Evolutionary conservation across 2,888 invertebrate species (phyloP).

Genomic region (Leptopterna dolabrata): DNA sequence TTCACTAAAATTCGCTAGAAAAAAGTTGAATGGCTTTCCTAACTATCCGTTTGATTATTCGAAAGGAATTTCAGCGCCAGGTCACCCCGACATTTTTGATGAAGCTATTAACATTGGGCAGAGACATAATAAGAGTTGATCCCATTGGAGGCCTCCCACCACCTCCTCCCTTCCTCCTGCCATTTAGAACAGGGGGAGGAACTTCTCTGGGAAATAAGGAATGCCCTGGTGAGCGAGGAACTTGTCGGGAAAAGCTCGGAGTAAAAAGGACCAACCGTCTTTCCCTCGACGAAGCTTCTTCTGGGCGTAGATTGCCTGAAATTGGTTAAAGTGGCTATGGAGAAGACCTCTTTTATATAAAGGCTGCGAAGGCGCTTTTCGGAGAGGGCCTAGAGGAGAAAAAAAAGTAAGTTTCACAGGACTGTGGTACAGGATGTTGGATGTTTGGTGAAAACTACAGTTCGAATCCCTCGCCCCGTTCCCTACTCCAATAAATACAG

Average conservation of each 20-base stretch:
- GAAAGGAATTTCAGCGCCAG: not conserved
- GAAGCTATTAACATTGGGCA: constrained; percentile 34
- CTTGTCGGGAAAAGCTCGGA: constrained; percentile 26
- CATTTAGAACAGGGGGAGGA: not conserved
- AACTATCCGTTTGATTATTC: constrained; percentile 20
- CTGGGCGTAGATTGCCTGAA: constrained; percentile 52
- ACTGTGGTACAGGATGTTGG: no score
- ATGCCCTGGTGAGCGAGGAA: constrained; percentile 37
- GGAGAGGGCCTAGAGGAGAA: not conserved
- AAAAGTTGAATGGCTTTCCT: constrained; percentile 22
- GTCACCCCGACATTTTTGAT: constrained; percentile 10
- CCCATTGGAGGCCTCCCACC: constrained; percentile 12
- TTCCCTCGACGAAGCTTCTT: not conserved
- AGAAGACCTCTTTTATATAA: constrained; percentile 47
- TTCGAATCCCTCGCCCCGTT: no score
- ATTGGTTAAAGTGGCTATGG: constrained; percentile 55
- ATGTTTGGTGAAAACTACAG: no score
- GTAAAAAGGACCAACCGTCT: constrained; percentile 26
- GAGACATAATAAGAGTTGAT: constrained; percentile 39
- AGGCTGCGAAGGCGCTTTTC: not conserved
- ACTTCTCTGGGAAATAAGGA: constrained; percentile 35
- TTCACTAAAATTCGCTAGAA: no score
- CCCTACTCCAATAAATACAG: no score
- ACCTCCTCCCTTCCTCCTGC: no score
- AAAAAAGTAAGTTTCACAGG: no score